Evolutionary conservation across 2,797 vertebrate species (phyloP), one percentile per base, ranked within the genome.

Genomic region (Pseudopleuronectes americanus): DNA sequence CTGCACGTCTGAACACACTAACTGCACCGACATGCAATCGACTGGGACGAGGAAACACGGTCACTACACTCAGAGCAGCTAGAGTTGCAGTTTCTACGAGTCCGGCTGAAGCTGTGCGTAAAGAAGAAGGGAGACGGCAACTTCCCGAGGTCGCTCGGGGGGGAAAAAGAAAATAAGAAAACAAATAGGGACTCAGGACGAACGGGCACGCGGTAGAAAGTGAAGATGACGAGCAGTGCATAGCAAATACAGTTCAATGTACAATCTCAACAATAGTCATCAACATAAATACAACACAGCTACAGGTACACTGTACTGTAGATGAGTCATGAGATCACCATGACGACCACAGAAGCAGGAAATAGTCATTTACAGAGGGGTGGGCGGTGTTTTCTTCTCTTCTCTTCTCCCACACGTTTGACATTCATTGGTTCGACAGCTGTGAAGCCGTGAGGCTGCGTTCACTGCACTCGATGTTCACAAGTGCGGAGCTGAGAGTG

Each of bases 1-100:
- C 89, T 85, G 87, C 84, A 90, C 89, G 73, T 72, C 68, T 69
- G 68, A 71, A 83, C 9, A 89, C 79, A 57, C 55, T 55, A 77
- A 89, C 84, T 76, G 74, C 83, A 89, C 84, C 83, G 71, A 89
- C 91, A 92, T 92, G 92, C 92, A 82, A 82, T 45, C 24, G 79
- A 87, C 74, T 43, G 26, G 57, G 80, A 89, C 79, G 13, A 74
- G 47, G 78, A 81, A 88, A 85, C 83, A 90, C 84, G 2, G 68
- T 83, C 49, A 90, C 81, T 65, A 71, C 62, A 79, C 72, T 43
- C 55, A 77, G 59, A 81, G 80, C 84, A 83, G 85, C 85, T 72
- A 68, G 73, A 45, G 14, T 45, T 19, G 13, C 47, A 5, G 66
- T 65, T 64, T 68, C 64, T 59, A 86, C 53, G 33, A 79, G 81